Conservation (phyloP, 2,888 invertebrate species). For the Papilio protenor region DNA sequence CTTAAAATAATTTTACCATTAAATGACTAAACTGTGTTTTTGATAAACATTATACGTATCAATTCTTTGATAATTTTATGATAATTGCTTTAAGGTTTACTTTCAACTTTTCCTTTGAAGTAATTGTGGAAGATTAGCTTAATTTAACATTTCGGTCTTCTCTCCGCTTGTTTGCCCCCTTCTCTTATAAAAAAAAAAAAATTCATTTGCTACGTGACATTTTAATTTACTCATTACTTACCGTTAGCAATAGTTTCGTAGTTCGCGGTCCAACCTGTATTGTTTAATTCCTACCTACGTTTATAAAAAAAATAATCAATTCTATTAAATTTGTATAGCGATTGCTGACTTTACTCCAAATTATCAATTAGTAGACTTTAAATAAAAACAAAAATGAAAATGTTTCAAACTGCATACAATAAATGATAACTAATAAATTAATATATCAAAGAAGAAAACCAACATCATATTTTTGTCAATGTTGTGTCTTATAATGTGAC, state of each 20-base stretch:
- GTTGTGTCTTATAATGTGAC: slow-evolving; percentile 5
- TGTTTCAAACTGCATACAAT: neutral
- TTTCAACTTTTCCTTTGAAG: slow-evolving; percentile 21
- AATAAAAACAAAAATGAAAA: neutral
- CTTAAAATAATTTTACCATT: slow-evolving; percentile 33
- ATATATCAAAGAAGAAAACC: neutral
- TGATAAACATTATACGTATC: slow-evolving; percentile 27
- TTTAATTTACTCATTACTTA: no score
- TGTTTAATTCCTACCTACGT: neutral
- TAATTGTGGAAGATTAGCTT: no score
- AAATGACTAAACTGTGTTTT: slow-evolving; percentile 28
- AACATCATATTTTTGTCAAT: slow-evolving; percentile 4
- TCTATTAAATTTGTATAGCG: neutral
- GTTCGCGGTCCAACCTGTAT: neutral
- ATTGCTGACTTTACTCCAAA: neutral
- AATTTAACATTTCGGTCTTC: neutral
- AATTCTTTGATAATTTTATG: slow-evolving; percentile 3
- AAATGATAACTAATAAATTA: neutral
- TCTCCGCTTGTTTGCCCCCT: no score
- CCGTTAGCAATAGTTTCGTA: neutral
- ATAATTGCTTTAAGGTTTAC: neutral
- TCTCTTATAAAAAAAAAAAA: no score
- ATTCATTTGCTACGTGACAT: neutral
- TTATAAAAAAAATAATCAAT: neutral
- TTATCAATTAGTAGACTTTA: neutral